Evolutionary conservation across 2,797 vertebrate species (phyloP).

Genomic region (Gallirallus australis): DNA sequence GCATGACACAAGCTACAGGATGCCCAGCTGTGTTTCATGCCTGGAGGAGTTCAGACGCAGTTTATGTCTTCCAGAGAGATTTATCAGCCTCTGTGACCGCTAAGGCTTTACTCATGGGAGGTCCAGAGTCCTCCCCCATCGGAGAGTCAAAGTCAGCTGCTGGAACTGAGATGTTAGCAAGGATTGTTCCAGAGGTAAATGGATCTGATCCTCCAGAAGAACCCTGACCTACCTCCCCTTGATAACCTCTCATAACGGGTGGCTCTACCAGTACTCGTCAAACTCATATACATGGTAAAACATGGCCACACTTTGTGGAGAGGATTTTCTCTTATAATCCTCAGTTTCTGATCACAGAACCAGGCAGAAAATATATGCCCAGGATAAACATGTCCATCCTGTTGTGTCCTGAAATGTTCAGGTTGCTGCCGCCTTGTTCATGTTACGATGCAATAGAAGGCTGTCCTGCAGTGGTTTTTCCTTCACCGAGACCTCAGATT

Average conservation of each 20-base stretch:
- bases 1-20: neutral
- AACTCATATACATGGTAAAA: neutral
- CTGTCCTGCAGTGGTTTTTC: neutral
- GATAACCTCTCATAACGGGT: neutral
- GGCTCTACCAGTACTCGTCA: neutral
- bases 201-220: neutral
- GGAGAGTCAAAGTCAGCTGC: neutral
- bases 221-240: neutral
- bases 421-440: neutral
- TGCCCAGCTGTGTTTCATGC: neutral
- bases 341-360: neutral
- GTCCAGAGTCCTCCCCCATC: neutral
- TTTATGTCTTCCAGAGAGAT: neutral
- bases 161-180: neutral
- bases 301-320: neutral
- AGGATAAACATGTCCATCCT: neutral
- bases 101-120: neutral
- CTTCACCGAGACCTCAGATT: neutral
- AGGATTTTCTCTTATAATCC: neutral
- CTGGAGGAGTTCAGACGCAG: neutral
- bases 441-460: neutral
- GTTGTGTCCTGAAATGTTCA: neutral
- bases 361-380: neutral
- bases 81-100: neutral
- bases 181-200: neutral